These are phyloP conservation scores for Crenichthys baileyi DNA, from an alignment of 2,797 vertebrate genomes.

Conservation along the genomic window DNA sequence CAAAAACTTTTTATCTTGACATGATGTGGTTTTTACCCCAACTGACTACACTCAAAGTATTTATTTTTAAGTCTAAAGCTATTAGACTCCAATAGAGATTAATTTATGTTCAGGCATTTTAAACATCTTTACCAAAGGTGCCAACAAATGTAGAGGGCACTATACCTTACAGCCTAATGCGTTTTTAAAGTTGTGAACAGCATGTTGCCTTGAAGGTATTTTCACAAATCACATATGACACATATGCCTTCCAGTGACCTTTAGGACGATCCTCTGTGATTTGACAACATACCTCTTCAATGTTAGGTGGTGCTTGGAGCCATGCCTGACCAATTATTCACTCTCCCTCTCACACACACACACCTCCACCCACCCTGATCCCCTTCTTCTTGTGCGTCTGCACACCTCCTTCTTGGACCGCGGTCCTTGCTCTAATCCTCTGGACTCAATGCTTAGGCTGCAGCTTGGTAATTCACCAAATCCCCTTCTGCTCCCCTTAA, in stretches of 20 bases:
- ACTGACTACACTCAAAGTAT: not conserved
- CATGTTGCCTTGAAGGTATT: not conserved
- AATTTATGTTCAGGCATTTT: not conserved
- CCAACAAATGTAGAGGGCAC: not conserved
- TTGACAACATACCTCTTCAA: not conserved
- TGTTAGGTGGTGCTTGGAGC: slow-evolving; percentile 3
- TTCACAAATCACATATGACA: not conserved
- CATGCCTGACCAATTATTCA: not conserved
- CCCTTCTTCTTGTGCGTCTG: slow-evolving; percentile 52
- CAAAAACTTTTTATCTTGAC: not conserved
- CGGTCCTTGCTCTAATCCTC: slow-evolving; percentile 70
- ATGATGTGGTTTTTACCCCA: not conserved
- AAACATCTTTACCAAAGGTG: not conserved
- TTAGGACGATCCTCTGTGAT: not conserved
- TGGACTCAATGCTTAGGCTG: slow-evolving; percentile 75
- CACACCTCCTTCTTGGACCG: slow-evolving; percentile 68
- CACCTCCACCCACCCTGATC: slow-evolving; percentile 47
- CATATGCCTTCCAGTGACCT: not conserved
- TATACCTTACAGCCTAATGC: not conserved
- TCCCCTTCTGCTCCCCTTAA: slow-evolving; percentile 66
- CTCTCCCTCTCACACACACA: not conserved
- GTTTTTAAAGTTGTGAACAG: not conserved
- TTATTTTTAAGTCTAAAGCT: not conserved
- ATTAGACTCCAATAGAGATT: not conserved
- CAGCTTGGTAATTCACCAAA: slow-evolving; percentile 78